Percentiles rank a stretch among this genome's conserved stretches.
phyloP scores from a whole-genome alignment of 2,888 invertebrate genomes.

The Nomada fabriciana region DNA sequence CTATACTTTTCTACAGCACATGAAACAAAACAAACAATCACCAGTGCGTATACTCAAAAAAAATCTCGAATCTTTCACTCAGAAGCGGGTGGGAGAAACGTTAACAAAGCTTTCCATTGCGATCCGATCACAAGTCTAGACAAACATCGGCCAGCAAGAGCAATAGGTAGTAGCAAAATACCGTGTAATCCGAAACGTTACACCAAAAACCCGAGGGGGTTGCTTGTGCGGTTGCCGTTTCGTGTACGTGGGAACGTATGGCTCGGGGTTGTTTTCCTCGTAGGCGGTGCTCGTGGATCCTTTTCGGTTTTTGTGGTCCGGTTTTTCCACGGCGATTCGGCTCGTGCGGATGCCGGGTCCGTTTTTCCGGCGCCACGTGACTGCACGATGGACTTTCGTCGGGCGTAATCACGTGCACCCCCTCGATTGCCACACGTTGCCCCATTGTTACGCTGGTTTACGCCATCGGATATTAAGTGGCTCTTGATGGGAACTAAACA shows the following conservation, averaged over 20 bases:
- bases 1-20: background rate
- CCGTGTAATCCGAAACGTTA: constrained; percentile 67
- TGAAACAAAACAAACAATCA: background rate
- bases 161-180: constrained; percentile 45
- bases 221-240: constrained; percentile 36
- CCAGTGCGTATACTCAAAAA: background rate
- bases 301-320: constrained; percentile 60
- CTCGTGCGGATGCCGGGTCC: constrained; percentile 36
- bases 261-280: constrained; percentile 70
- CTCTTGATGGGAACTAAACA: constrained; percentile 82
- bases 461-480: constrained; percentile 80
- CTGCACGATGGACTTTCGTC: constrained; percentile 69
- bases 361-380: constrained; percentile 69
- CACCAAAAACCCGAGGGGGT: constrained; percentile 47
- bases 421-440: constrained; percentile 49
- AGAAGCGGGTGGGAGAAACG: constrained; percentile 3
- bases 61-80: background rate
- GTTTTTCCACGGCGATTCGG: constrained; percentile 59
- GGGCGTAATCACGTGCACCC: constrained; percentile 75
- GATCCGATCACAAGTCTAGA: constrained; percentile 22
- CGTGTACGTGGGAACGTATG: constrained; percentile 67
- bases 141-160: constrained; percentile 29
- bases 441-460: constrained; percentile 74
- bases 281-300: constrained; percentile 64
- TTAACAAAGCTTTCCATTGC: background rate